Evolutionary conservation across 2,113 vertebrate genomes (phyloP), one percentile per base, ranked within the genome.

Genomic region (Nibea albiflora): DNA sequence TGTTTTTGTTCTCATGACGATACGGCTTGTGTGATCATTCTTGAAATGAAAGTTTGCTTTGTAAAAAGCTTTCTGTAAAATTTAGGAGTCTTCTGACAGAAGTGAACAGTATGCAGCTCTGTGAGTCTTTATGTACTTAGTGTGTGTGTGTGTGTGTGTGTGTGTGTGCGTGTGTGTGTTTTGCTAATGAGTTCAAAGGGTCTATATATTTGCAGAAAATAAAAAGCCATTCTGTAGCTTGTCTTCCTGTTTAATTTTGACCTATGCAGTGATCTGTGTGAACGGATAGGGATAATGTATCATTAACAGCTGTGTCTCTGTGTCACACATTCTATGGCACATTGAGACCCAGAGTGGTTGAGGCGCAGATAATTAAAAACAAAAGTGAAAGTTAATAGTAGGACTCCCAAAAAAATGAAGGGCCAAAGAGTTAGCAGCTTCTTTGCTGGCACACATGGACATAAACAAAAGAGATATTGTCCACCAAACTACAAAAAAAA

Each of bases 21-120:
- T 54, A 73, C 50, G 88, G 88, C 81, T 81, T 57, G 49, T 88
- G 83, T 81, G 83, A 80, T 88, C 88, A 80, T 39, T 3, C 71
- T 90, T 68, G 82, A 81, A 91, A 76, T 90, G 84, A 89, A 72
- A 66, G 85, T 89, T 93, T 95, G 95, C 95, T 96, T 96, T 96
- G 95, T 95, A 94, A 95, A 96, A 96, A 96, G 95, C 95, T 96
- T 93, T 91, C 85, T 95, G 90, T 94, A 93, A 92, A 94, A 85
- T 90, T 90, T 92, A 86, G 80, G 78, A 92, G 94, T 93, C 91
- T 96, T 95, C 92, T 88, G 94, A 95, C 90, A 95, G 95, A 95
- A 95, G 94, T 94, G 91, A 92, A 63, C 83, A 19, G 72, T 88
- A 90, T 80, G 89, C 92, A 95, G 87, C 94, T 95, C 94, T 94